A percentile compares a stretch with the other conserved stretches of the same genome.
Evolutionary conservation across 53 echinoderm and acorn worm species (phyloP).

Genomic region (Hippasteria phrygiana): DNA sequence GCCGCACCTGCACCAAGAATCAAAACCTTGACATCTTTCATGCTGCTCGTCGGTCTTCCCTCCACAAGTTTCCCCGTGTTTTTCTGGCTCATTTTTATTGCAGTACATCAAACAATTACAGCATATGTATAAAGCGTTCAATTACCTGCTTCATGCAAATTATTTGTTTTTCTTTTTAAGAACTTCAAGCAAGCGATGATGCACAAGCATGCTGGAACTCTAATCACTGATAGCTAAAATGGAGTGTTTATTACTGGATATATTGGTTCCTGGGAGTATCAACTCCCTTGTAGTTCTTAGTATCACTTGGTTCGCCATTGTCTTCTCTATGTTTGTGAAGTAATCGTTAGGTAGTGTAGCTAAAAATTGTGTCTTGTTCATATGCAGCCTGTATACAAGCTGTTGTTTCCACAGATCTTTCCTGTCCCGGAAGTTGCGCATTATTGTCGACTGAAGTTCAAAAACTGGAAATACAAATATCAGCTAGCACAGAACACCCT

Average conservation of each 20-base stretch:
- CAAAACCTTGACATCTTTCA: constrained; percentile 42
- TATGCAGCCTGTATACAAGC: constrained; percentile 35
- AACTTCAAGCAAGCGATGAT: not conserved
- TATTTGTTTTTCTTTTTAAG: not conserved
- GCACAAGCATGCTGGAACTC: not conserved
- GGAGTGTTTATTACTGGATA: constrained; percentile 36
- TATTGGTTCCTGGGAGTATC: constrained; percentile 41
- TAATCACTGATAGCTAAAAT: not conserved
- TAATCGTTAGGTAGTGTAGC: constrained; percentile 16
- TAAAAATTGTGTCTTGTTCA: constrained; percentile 30
- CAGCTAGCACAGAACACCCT: constrained; percentile 10
- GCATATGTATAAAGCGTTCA: too few species aligned
- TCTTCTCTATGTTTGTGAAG: constrained; percentile 24
- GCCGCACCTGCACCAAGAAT: constrained; percentile 74
- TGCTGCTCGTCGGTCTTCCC: not conserved
- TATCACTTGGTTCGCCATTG: constrained; percentile 48
- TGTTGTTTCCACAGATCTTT: constrained; percentile 50
- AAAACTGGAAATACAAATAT: constrained; percentile 40
- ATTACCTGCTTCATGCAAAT: not conserved
- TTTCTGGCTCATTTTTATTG: constrained; percentile 10
- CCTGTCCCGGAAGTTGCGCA: not conserved
- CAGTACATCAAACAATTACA: not conserved
- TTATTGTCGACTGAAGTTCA: constrained; percentile 15
- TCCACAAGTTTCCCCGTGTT: constrained; percentile 47
- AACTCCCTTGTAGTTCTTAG: constrained; percentile 52